Conservation (phyloP, 53 echinoderm and acorn worm species). For the Antedon mediterranea region DNA sequence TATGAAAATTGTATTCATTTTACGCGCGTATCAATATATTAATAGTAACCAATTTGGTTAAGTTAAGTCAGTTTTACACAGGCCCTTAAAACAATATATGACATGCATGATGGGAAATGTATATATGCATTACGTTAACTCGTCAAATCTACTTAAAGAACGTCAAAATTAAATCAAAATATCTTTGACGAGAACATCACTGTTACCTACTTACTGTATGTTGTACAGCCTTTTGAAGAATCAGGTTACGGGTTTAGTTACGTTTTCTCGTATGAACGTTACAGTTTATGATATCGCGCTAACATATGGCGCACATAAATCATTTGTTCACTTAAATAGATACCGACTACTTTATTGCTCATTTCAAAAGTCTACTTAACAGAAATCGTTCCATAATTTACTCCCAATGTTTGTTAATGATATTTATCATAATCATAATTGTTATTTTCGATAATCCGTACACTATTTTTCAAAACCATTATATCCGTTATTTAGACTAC, state of each 20-base stretch:
- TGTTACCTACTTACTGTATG: neutral
- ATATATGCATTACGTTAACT: no score
- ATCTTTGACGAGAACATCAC: neutral
- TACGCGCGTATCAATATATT: no score
- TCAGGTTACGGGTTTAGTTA: neutral
- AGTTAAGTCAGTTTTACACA: no score
- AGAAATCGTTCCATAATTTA: neutral
- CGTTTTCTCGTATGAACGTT: neutral
- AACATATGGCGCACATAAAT: neutral
- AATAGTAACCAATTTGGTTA: no score
- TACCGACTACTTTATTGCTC: neutral
- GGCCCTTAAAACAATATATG: no score
- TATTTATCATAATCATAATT: neutral
- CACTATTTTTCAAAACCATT: no score
- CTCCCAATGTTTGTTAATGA: neutral
- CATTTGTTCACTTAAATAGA: neutral
- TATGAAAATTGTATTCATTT: no score
- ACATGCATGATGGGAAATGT: no score
- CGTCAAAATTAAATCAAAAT: neutral
- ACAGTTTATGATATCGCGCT: neutral
- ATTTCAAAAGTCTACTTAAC: neutral
- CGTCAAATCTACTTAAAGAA: neutral
- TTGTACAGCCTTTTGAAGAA: neutral
- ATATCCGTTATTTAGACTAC: no score
- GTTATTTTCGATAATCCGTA: no score